phyloP scores from a whole-genome alignment of 2,113 vertebrate species.

The Henicopernis longicauda region DNA sequence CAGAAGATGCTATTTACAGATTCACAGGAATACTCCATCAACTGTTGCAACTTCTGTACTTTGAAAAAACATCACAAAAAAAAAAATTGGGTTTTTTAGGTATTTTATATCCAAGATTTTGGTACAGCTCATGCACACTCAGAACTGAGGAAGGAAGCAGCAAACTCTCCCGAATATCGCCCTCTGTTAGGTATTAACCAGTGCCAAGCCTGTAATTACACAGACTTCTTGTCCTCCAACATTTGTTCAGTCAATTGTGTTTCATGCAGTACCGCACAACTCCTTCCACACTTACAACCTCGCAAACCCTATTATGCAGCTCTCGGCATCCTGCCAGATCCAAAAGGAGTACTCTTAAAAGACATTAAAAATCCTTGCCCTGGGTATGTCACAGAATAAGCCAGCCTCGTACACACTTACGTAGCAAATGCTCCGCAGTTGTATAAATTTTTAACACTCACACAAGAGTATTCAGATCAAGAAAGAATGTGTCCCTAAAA shows the following conservation, averaged over 20 bases:
- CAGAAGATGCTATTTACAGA: background rate
- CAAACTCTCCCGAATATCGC: background rate
- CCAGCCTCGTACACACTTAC: rapidly evolving
- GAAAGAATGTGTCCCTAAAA: background rate
- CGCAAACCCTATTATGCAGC: background rate
- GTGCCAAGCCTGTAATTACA: background rate
- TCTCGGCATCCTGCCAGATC: background rate
- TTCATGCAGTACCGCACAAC: constrained; percentile 13
- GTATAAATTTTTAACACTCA: background rate
- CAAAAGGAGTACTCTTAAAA: background rate
- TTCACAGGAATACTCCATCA: background rate
- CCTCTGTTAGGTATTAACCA: constrained; percentile 30
- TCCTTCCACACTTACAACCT: background rate
- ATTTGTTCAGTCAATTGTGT: constrained; percentile 6
- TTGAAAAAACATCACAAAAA: background rate
- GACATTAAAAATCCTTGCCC: background rate
- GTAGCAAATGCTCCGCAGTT: background rate
- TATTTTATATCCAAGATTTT: background rate
- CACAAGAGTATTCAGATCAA: background rate
- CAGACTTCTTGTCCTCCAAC: constrained; percentile 21
- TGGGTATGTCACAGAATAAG: background rate
- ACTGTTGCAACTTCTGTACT: background rate
- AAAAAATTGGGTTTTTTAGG: rapidly evolving
- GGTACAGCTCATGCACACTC: background rate
- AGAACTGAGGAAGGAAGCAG: background rate